phyloP scores from a whole-genome alignment of 2,113 vertebrate species.

The Mixornis gularis region DNA sequence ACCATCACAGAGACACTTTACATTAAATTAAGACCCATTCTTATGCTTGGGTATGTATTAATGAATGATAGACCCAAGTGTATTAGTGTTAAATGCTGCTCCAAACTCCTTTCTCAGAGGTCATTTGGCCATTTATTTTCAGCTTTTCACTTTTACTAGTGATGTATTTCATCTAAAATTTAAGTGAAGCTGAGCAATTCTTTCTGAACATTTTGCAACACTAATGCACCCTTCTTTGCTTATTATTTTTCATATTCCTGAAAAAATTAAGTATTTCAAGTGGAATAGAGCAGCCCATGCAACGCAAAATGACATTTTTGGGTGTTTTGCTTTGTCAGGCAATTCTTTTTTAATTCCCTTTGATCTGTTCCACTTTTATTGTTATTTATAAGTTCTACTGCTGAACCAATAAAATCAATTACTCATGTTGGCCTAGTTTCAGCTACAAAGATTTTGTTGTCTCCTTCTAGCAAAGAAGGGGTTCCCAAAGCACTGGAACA shows the following conservation, averaged over 20 bases:
- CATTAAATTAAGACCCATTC: background rate
- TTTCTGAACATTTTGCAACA: background rate
- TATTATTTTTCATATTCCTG: background rate
- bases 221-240: background rate
- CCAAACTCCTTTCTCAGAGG: background rate
- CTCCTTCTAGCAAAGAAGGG: background rate
- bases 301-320: background rate
- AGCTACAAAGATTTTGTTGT: background rate
- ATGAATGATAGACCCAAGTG: background rate
- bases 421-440: background rate
- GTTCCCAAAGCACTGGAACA: background rate
- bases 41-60: background rate
- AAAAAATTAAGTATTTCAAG: background rate
- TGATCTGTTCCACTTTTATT: conserved; percentile 25
- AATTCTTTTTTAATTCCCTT: background rate
- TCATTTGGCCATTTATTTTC: background rate
- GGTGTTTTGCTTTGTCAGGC: background rate
- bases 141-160: background rate
- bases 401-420: conserved; percentile 46
- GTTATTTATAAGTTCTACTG: conserved; percentile 21
- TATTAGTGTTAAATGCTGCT: background rate
- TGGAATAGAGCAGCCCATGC: background rate
- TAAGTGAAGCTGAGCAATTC: background rate
- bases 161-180: background rate
- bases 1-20: background rate